Base-by-base conservation (phyloP, 1,140 invertebrate species). In the Heliothis virescens region DNA sequence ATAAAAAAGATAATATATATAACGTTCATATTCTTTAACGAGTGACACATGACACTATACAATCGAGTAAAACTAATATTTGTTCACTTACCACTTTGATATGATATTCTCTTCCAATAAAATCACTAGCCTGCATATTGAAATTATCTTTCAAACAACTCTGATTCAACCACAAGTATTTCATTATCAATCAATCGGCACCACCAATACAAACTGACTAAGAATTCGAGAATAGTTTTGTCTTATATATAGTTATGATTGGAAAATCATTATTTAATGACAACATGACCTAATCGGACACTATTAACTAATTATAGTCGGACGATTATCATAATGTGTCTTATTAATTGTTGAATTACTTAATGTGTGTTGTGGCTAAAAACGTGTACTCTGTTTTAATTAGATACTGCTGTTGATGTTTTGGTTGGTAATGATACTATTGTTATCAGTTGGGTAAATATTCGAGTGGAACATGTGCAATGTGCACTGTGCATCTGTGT, bases 221-320 rank as follows among this genome's bases (percentile, higher is more conserved):
- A 79, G 47, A 47, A 57, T 26, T 57, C 3, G 21, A 55, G 57
- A 57, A 18, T 53, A 16, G 3, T 53, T n/a, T 52, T 3, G 21
- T 79, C 57, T 34, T 79, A 57, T 80, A 80, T 80, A 80, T 80
- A 75, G 34, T 80, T 50, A 60, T 71, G 29, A 72, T 73, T 59
- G 16, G 60, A 41, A 75, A 67, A 80, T 55, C 69, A 74, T 74
- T 74, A 74, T 80, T 74, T 80, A 74, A 74, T 75, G 63, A 80
- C 52, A 57, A 55, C 67, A 74, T 80, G 47, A 80, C 26, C 60
- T 74, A 80, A 80, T 75, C 50, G 55, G 47, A 62, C 62, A 67
- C 47, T 26, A 63, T 80, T 80, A 74, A 80, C 79, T 80, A 80
- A 80, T 80, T 67, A 65, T 67, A 12, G 41, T 50, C 16, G 10